These are phyloP conservation scores for Gnathonemus longibarbis DNA, from an alignment of 2,113 vertebrate genomes.

Conservation along the genomic window DNA sequence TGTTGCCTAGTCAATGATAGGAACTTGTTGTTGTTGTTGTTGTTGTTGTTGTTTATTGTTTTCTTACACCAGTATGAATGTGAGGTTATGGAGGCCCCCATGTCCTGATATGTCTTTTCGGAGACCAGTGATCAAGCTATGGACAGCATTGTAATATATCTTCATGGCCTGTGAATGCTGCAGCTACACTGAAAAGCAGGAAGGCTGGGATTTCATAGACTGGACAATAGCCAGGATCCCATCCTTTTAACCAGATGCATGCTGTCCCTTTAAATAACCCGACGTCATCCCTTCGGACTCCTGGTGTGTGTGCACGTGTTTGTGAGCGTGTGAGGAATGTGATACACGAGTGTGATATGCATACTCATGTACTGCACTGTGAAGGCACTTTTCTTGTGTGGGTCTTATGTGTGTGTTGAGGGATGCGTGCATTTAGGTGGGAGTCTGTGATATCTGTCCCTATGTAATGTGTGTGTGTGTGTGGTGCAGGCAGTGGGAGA, in stretches of 20 bases:
- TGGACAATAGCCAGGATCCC: constrained; percentile 33
- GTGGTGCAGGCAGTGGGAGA: constrained; percentile 41
- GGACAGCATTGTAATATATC: background rate
- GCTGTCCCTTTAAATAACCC: constrained; percentile 19
- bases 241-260: constrained; percentile 14
- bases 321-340: constrained; percentile 11
- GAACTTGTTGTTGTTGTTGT: background rate
- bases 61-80: background rate
- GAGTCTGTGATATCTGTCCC: background rate
- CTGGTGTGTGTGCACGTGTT: background rate
- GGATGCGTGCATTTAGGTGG: background rate
- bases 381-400: background rate
- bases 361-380: background rate
- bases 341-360: background rate
- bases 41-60: background rate
- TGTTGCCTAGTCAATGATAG: background rate
- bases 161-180: background rate
- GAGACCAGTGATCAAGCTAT: background rate
- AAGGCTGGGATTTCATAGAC: constrained; percentile 37
- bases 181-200: constrained; percentile 12
- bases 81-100: background rate
- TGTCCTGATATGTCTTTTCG: background rate
- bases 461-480: constrained; percentile 27
- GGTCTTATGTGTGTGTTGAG: background rate
- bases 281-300: background rate